Conservation (phyloP, 2,113 vertebrate genomes). For the Bubo blakistoni region DNA sequence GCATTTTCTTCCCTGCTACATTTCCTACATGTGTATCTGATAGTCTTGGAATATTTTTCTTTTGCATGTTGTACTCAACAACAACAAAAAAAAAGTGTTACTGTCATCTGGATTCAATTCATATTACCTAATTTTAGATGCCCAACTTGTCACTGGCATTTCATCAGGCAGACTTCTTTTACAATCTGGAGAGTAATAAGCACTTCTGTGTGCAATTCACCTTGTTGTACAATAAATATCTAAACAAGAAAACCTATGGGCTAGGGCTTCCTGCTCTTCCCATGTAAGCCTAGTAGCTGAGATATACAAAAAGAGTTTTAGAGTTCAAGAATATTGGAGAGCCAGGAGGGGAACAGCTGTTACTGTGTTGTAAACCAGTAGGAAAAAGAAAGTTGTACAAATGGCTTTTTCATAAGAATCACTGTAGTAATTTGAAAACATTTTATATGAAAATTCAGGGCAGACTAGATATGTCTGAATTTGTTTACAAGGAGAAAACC, state of each 20-base stretch:
- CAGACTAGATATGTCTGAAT: neutral
- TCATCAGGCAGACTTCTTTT: neutral
- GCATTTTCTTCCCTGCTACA: neutral
- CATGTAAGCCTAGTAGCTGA: neutral
- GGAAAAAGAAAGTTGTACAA: rapidly evolving
- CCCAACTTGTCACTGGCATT: neutral
- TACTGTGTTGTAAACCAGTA: neutral
- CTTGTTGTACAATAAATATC: neutral
- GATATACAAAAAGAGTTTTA: neutral
- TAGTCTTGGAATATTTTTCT: neutral
- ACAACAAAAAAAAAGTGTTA: neutral
- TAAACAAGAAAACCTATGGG: neutral
- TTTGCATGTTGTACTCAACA: neutral
- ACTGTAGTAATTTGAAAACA: neutral
- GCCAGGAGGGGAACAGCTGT: neutral
- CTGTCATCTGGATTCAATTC: neutral
- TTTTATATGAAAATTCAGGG: neutral
- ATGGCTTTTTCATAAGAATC: neutral
- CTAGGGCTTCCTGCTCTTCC: neutral
- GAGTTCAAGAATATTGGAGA: neutral
- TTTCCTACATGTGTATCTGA: neutral
- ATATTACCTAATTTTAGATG: neutral
- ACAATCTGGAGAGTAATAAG: neutral
- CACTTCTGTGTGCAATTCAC: neutral
- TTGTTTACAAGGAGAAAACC: neutral